Evolutionary conservation across 2,113 vertebrate species (phyloP).

Genomic region (Candoia aspera): DNA sequence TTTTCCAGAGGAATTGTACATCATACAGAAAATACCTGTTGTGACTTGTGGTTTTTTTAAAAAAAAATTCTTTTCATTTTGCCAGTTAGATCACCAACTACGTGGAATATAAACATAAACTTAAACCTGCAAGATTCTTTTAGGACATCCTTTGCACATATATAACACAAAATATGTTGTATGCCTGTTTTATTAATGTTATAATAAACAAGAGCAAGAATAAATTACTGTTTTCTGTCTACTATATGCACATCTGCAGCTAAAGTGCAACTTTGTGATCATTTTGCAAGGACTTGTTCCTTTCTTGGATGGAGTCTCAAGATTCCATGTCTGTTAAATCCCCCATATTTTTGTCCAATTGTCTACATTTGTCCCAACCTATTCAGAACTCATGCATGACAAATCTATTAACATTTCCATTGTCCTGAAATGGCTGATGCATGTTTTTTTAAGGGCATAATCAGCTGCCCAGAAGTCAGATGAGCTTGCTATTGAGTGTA

Average conservation of each 20-base stretch:
- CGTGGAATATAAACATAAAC: not conserved
- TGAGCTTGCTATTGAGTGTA: slow-evolving; percentile 23
- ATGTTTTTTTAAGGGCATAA: slow-evolving; percentile 1
- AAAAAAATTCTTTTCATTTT: not conserved
- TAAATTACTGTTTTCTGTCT: slow-evolving; percentile 39
- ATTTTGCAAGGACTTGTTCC: not conserved
- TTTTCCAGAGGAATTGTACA: not conserved
- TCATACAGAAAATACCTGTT: not conserved
- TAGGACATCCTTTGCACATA: not conserved
- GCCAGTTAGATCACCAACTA: accelerated
- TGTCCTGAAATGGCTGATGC: slow-evolving; percentile 42
- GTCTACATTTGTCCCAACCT: slow-evolving; percentile 35
- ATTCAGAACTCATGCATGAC: slow-evolving; percentile 42
- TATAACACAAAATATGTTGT: not conserved
- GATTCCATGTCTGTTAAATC: slow-evolving; percentile 36
- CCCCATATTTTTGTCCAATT: slow-evolving; percentile 39
- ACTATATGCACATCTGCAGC: slow-evolving; percentile 57
- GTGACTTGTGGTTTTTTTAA: not conserved
- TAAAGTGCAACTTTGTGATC: slow-evolving; percentile 35
- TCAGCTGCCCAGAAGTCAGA: not conserved
- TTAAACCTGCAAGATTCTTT: not conserved
- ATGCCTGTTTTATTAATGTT: not conserved
- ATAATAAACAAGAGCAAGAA: slow-evolving; percentile 10
- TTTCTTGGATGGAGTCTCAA: slow-evolving; percentile 20
- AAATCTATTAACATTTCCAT: slow-evolving; percentile 29